These are phyloP conservation scores for Bryconaethiops microstoma DNA, from an alignment of 2,797 vertebrate species.

Conservation along the genomic window DNA sequence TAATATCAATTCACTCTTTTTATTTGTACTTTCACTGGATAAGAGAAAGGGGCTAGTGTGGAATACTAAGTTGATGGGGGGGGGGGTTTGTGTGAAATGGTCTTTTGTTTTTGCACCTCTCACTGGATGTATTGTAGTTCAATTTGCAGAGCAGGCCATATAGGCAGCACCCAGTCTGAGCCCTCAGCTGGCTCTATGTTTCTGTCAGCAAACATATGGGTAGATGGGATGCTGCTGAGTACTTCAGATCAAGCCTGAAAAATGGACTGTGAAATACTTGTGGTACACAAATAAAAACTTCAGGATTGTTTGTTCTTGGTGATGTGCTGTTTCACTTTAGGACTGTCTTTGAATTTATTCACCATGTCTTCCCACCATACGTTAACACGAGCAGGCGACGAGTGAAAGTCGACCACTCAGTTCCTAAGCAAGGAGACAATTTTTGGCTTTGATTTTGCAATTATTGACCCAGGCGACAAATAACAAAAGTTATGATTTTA, in stretches of 20 bases:
- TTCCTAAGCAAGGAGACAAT: too few relatives aligned
- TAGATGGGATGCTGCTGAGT: neutral
- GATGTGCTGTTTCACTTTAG: neutral
- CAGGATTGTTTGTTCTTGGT: neutral
- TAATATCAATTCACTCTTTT: constrained; percentile 63
- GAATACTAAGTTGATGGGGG: constrained; percentile 39
- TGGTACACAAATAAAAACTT: neutral
- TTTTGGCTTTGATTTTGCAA: too few relatives aligned
- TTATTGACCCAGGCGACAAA: too few relatives aligned
- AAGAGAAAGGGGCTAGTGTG: constrained; percentile 55
- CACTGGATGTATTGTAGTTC: constrained; percentile 45
- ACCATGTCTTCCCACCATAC: too few relatives aligned
- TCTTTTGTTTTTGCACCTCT: constrained; percentile 50
- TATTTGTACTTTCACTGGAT: constrained; percentile 55
- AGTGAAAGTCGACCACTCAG: too few relatives aligned
- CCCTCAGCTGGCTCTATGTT: constrained; percentile 13
- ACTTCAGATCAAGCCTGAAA: neutral
- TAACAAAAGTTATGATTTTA: too few relatives aligned
- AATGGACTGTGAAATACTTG: neutral
- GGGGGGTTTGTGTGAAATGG: constrained; percentile 42
- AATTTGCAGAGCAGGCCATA: constrained; percentile 19
- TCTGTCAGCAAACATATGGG: constrained; percentile 29
- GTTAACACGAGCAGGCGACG: too few relatives aligned
- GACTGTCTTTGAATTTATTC: neutral
- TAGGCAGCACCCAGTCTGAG: constrained; percentile 2